Evolutionary conservation across 2,113 vertebrate genomes (phyloP).

Genomic region (Atrichornis clamosus): DNA sequence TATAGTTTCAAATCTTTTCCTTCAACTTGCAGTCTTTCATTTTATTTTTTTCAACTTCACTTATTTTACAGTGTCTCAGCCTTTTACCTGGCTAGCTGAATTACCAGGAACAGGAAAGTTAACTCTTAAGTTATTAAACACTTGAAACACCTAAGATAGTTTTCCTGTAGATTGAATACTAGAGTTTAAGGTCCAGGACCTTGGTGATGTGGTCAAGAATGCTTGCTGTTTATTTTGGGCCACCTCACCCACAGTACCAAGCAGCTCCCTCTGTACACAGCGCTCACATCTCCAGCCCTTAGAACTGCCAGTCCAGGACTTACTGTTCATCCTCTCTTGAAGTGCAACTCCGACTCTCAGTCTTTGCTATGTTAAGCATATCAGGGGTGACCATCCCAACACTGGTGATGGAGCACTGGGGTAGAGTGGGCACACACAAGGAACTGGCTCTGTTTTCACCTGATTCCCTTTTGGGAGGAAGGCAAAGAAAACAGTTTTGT

Average conservation of each 20-base stretch:
- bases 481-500: constrained; percentile 14
- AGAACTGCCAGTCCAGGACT: background rate
- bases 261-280: background rate
- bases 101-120: background rate
- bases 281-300: background rate
- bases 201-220: rapidly evolving
- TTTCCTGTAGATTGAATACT: background rate
- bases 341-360: background rate
- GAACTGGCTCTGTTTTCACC: background rate
- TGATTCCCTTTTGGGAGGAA: background rate
- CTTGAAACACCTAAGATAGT: background rate
- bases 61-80: background rate
- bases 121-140: background rate
- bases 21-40: background rate
- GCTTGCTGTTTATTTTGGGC: background rate
- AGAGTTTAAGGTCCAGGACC: background rate
- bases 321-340: background rate
- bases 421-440: background rate
- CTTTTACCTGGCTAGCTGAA: background rate
- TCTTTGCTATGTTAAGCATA: background rate
- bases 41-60: background rate
- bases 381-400: background rate
- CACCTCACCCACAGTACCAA: background rate
- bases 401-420: rapidly evolving
- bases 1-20: background rate